Evolutionary conservation across 2,888 invertebrate genomes (phyloP), one percentile per base, ranked within the genome.

Genomic region (Diaphora mendica): DNA sequence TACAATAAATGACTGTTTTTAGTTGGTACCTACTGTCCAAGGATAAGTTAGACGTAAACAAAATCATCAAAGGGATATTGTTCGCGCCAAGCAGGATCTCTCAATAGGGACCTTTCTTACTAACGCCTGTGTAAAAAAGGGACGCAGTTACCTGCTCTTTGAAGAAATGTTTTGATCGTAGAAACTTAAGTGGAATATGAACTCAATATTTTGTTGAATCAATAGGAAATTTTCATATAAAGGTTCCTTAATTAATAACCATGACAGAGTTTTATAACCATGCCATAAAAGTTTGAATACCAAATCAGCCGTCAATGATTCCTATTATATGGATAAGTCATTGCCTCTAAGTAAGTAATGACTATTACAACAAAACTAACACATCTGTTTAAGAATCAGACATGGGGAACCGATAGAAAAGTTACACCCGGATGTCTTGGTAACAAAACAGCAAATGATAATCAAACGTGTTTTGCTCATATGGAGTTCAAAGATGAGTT

Each of bases 391-490:
- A 86, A 86, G 78, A 74, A 87, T 78, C 81, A 85, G 84, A 88
- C 84, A 86, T 80, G 80, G 78, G 74, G 78, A 85, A 85, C 79
- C 81, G 86, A 88, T 85, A 86, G 82, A 86, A 85, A 87, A 87
- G 89, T 89, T 85, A 90, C 83, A 93, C 92, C 91, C 93, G 93
- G 93, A 93, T 93, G 92, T 93, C 93, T 92, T 91, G 89, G 92
- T 86, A 93, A 93, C 93, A 93, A 92, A 94, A 94, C 92, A 94
- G 94, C 93, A 93, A 94, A 92, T 90, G 88, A 90, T 90, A 92
- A 93, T 91, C 91, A 92, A 93, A 93, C 92, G 89, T 93, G 94
- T 93, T 93, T 91, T 86, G 88, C 90, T 91, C 91, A 89, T 91
- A 91, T 88, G 89, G 88, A 90, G 88, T 88, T 91, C 85, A 86